Evolutionary conservation across 2,888 invertebrate genomes (phyloP), one percentile per base, ranked within the genome.

Genomic region (Pachliopta kotzebuea): DNA sequence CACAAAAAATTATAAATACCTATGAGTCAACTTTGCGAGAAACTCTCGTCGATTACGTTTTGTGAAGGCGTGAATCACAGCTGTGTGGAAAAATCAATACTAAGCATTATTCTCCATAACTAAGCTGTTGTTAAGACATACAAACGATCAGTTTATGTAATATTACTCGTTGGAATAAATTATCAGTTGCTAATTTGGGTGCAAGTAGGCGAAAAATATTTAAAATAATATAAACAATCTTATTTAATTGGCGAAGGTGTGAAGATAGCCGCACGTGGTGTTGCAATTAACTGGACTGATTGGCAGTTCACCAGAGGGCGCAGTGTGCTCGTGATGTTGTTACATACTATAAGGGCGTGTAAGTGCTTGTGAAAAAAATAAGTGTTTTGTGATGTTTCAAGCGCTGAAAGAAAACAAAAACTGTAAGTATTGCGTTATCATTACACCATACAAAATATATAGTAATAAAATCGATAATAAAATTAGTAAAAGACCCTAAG

Each of bases 241-340:
- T 84, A 84, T 81, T 81, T 75, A 84, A 82, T 84, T 84, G 81
- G 76, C 74, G 78, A 72, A 71, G 71, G 70, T 72, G 79, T 85
- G 86, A 85, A 86, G 63, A 61, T 84, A 83, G 87, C 76, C 69
- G 76, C 84, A 83, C 79, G 81, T 84, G 69, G 74, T 72, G 74
- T 69, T 71, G 67, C 64, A 68, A 68, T 73, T 70, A 74, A 72
- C 31, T 62, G 58, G 61, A 49, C 54, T 61, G 65, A 65, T 65
- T 65, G 65, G 58, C 69, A 79, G 74, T 72, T 70, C 86, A 75
- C 81, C 85, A 90, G 91, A 87, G 85, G 90, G 88, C 90, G 90
- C 86, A 88, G 88, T 86, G 82, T 86, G 82, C 84, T 83, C 89
- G 90, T 90, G 88, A 90, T 90, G 88, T 90, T 89, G 85, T 86